phyloP scores from a whole-genome alignment of 2,888 invertebrate genomes.

The Rhyacophila evoluta region DNA sequence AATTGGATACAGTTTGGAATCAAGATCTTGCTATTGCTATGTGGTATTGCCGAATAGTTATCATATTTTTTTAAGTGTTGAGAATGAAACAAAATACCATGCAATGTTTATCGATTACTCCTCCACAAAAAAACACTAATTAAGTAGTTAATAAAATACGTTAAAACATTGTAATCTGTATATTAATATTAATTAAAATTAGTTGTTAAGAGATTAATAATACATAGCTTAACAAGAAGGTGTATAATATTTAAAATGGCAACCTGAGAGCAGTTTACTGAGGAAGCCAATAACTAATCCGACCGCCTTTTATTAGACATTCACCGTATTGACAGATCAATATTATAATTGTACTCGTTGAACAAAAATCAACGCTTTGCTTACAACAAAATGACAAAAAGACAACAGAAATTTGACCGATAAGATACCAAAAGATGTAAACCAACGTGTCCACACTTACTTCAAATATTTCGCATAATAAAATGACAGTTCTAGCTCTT shows the following conservation, averaged over 20 bases:
- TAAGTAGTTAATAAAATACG: constrained; percentile 37
- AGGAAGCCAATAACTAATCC: constrained; percentile 26
- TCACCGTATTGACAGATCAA: constrained; percentile 15
- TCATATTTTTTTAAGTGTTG: too few relatives aligned
- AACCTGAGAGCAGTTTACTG: constrained; percentile 31
- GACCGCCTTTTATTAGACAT: constrained; percentile 30
- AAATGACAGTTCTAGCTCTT: too few relatives aligned
- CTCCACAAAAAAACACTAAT: not conserved
- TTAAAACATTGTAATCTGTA: constrained; percentile 38
- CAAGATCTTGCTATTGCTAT: too few relatives aligned
- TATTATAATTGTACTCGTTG: constrained; percentile 22
- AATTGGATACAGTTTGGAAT: too few relatives aligned
- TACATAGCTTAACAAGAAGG: constrained; percentile 32
- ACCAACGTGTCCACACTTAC: too few relatives aligned
- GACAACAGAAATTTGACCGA: not conserved
- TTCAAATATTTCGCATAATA: too few relatives aligned
- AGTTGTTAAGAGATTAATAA: not conserved
- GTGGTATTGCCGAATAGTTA: too few relatives aligned
- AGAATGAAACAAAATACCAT: too few relatives aligned
- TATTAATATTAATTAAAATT: constrained; percentile 41
- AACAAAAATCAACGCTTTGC: constrained; percentile 12
- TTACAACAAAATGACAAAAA: constrained; percentile 8
- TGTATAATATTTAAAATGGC: not conserved
- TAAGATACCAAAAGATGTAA: not conserved
- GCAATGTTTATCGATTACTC: not conserved